Percentiles rank a stretch among this genome's conserved stretches.
Evolutionary conservation across 2,797 vertebrate genomes (phyloP).

Genomic region (Lycodopsis pacificus): DNA sequence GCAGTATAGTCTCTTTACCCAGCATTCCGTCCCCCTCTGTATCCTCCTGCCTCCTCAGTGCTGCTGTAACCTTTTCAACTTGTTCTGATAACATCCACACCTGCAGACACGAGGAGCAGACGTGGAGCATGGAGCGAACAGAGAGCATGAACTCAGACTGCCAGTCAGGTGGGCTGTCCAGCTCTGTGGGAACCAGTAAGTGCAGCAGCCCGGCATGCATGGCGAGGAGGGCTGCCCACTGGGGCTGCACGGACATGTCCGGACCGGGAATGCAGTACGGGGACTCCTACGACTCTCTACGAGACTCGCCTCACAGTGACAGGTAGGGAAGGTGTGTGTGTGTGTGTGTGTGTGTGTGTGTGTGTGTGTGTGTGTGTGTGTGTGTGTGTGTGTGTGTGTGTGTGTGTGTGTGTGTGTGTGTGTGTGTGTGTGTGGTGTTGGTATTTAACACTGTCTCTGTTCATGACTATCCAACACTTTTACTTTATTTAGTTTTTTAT

Average conservation of each 20-base stretch:
- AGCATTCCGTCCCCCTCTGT: background rate
- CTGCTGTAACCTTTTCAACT: constrained; percentile 43
- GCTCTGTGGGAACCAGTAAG: constrained; percentile 97
- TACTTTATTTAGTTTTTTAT: constrained; percentile 3
- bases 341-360: background rate
- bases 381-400: background rate
- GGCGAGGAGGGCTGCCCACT: constrained; percentile 91
- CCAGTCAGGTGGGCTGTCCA: constrained; percentile 94
- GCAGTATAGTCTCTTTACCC: background rate
- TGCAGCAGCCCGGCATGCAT: constrained; percentile 97
- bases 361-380: background rate
- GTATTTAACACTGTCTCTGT: constrained; percentile 6
- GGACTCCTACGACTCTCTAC: constrained; percentile 94
- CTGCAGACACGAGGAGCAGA: constrained; percentile 94
- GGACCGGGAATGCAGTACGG: constrained; percentile 88
- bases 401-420: background rate
- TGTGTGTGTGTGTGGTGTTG: background rate
- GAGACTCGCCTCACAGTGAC: constrained; percentile 97
- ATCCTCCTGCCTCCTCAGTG: constrained; percentile 26
- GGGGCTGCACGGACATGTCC: constrained; percentile 85
- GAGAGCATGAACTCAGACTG: constrained; percentile 96
- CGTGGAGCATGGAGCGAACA: constrained; percentile 96
- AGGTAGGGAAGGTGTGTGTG: constrained; percentile 81
- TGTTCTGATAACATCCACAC: constrained; percentile 20
- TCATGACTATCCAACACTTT: constrained; percentile 18